These are phyloP conservation scores for Monochamus alternatus DNA, from an alignment of 2,888 invertebrate genomes.

Conservation along the genomic window DNA sequence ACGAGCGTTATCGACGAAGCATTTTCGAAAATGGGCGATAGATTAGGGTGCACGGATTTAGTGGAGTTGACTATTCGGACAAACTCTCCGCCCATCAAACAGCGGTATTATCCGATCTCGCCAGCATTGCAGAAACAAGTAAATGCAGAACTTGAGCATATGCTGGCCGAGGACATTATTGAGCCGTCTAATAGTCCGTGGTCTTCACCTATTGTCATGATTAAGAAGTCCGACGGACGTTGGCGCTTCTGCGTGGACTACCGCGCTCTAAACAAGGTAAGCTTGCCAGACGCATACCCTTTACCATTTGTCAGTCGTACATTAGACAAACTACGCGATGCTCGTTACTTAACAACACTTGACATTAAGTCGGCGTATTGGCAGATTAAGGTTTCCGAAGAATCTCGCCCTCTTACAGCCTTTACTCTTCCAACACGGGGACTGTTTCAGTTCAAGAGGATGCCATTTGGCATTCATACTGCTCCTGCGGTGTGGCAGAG, in stretches of 20 bases:
- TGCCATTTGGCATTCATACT: too few species aligned
- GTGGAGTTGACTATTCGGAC: background rate
- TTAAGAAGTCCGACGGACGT: background rate
- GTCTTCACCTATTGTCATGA: constrained; percentile 1
- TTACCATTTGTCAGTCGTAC: background rate
- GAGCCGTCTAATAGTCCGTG: background rate
- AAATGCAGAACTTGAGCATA: background rate
- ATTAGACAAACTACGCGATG: background rate
- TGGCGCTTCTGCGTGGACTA: background rate
- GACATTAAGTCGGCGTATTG: background rate
- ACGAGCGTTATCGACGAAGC: background rate
- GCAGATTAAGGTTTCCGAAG: background rate
- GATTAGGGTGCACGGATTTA: background rate
- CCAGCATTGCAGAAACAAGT: background rate
- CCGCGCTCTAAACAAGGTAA: background rate
- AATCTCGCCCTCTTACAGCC: too few species aligned
- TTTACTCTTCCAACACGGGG: too few species aligned
- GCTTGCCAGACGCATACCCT: background rate
- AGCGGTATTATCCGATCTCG: constrained; percentile 1
- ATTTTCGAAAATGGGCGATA: background rate
- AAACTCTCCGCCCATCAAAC: background rate
- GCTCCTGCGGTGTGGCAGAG: too few species aligned
- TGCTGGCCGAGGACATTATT: background rate
- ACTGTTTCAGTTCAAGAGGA: too few species aligned
- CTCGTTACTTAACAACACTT: background rate